Evolutionary conservation across 1,140 invertebrate genomes (phyloP).

Genomic region (Pseudobourletiella spinata): DNA sequence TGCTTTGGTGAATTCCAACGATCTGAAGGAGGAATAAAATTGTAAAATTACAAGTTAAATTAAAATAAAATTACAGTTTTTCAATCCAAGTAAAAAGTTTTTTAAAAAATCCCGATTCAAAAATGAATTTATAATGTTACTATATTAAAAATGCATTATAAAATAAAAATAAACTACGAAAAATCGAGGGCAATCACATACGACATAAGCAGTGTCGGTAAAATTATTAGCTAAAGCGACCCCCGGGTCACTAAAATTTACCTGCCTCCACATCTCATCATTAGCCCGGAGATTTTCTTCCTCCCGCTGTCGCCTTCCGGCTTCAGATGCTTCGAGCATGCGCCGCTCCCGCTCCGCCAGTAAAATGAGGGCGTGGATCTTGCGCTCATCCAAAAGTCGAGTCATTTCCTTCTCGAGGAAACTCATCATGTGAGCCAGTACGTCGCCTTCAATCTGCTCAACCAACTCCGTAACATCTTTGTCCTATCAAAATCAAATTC

Average conservation of each 20-base stretch:
- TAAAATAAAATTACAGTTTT: not conserved
- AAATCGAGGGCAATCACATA: too few species aligned
- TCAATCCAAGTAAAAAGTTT: too few species aligned
- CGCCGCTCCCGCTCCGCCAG: conserved; percentile 56
- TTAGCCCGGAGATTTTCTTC: conserved; percentile 55
- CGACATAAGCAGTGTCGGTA: not conserved
- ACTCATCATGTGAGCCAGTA: conserved; percentile 55
- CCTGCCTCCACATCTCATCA: conserved; percentile 66
- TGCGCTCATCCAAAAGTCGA: conserved; percentile 59
- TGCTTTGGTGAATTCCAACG: conserved; percentile 51
- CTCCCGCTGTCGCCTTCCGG: conserved; percentile 57
- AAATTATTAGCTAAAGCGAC: not conserved
- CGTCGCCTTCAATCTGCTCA: conserved; percentile 48
- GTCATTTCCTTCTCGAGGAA: conserved; percentile 65
- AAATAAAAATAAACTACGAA: too few species aligned
- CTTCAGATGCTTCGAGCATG: conserved; percentile 61
- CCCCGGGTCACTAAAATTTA: too few species aligned
- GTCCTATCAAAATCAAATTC: conserved; percentile 19
- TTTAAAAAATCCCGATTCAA: too few species aligned
- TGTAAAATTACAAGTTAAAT: not conserved
- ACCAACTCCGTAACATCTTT: conserved; percentile 33
- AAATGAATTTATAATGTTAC: too few species aligned
- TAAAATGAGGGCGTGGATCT: conserved; percentile 58
- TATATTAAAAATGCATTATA: too few species aligned
- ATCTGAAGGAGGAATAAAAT: conserved; percentile 38